Base-by-base conservation (phyloP, 92 coral and sea anemone species). In the Epizoanthus scotinus region DNA sequence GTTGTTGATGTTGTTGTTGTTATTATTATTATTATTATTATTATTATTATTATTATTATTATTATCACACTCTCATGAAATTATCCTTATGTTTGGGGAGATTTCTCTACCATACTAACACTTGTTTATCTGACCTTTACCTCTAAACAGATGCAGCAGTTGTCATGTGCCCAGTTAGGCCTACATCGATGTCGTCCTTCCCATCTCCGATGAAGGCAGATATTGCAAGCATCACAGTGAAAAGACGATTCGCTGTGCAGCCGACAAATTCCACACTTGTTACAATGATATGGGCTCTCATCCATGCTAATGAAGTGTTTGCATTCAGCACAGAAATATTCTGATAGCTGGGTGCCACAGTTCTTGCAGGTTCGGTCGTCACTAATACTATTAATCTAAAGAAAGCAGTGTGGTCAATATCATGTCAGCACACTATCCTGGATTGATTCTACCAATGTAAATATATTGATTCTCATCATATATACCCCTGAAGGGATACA, bases 91-190 rank as follows among this genome's bases (percentile, higher is more conserved):
- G n/a, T n/a, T n/a, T n/a, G n/a, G n/a, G n/a, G n/a, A n/a, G n/a
- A n/a, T n/a, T n/a, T n/a, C n/a, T n/a, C n/a, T n/a, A n/a, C n/a
- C n/a, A n/a, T n/a, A n/a, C n/a, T n/a, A n/a, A n/a, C n/a, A n/a
- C n/a, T n/a, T n/a, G n/a, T n/a, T n/a, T n/a, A 31, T 31, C 36
- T 31, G 36, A 1, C 36, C 36, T 31, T 31, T 31, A 91, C 98
- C 98, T 94, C 96, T 22, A 91, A 34, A 55, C 98, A 94, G 60
- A 91, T 89, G 66, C 96, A 91, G 87, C 98, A 94, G 52, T 89
- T 94, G 62, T 94, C 98, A 27, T 94, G 98, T 0, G 92, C 98
- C 18, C 94, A 94, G 36, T 90, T 85, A 17, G 91, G 85, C 14
- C 97, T 78, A 70, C 98, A 94, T 44, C 92, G 92, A 82, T 94